These are phyloP conservation scores for Aplysia californica DNA, from an alignment of 1,140 invertebrate genomes.

Conservation along the genomic window DNA sequence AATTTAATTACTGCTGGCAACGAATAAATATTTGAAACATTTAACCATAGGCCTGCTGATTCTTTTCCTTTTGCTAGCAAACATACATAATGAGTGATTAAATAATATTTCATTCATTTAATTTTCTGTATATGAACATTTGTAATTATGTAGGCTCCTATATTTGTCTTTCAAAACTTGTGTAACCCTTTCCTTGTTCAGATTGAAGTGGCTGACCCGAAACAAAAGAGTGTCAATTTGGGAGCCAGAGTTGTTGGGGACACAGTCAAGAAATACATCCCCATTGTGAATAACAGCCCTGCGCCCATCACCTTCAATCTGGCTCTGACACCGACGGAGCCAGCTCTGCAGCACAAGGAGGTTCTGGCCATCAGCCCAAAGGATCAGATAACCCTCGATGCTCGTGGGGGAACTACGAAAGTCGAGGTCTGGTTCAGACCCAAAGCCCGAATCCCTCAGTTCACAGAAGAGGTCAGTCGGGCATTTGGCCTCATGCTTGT, in stretches of 20 bases:
- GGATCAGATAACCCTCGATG: conserved; percentile 54
- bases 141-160: no score
- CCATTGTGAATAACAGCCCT: conserved; percentile 65
- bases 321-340: conserved; percentile 53
- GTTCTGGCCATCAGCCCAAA: conserved; percentile 52
- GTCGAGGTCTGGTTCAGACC: conserved; percentile 58
- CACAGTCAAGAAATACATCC: conserved; percentile 57
- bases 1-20: no score
- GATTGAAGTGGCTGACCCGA: conserved; percentile 64
- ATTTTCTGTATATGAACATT: no score
- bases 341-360: conserved; percentile 47
- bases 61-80: no score
- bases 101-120: no score
- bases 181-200: conserved; percentile 34
- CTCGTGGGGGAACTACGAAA: conserved; percentile 57
- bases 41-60: no score
- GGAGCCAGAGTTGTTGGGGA: conserved; percentile 60
- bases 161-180: no score
- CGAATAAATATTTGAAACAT: no score
- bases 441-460: conserved; percentile 61
- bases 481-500: no score
- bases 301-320: conserved; percentile 64
- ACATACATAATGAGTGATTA: no score
- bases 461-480: conserved; percentile 61
- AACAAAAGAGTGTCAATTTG: conserved; percentile 62